Base-by-base conservation (phyloP, 53 echinoderm and acorn worm genomes). In the Zoroaster sp. region DNA sequence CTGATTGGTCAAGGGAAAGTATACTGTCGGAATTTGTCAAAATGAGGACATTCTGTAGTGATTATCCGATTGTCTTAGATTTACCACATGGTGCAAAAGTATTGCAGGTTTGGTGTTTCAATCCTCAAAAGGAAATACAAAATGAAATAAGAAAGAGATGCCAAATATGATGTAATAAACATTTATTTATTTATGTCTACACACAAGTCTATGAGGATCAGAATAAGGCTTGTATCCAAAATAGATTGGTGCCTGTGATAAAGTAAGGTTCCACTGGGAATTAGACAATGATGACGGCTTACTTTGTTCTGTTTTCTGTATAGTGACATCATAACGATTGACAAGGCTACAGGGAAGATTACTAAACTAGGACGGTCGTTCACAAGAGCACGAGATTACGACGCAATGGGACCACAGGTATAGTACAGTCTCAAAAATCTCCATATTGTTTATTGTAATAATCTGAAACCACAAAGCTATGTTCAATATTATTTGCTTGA, bases 331-430 rank as follows among this genome's bases (percentile, higher is more conserved):
- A 96, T 99, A 23, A 99, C 99, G 1, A 99, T 99, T 78, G 99
- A 99, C 82, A 99, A 99, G 73, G 99, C 99, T 10, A 99, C 99
- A n/a, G 99, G 99, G 3, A 99, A 99, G 72, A 92, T 99, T 35
- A 96, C 94, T 49, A 99, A 99, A 68, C 99, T 99, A 3, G 99
- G 99, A 2, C 72, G 99, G 40, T 96, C 96, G 5, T 99, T 99
- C 83, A 99, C 99, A 38, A 93, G 99, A 70, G 99, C 99, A 8
- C 77, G 99, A 42, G 99, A 99, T 53, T 99, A 99, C 73, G 99
- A 99, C 90, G 99, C 99, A 23, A 99, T 99, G 99, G 99, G 99
- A 44, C 99, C 99, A 41, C 99, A 99, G 99, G 99, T 99, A 91
- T 83, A 51, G 5, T 46, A n/a, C n/a, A n/a, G n/a, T n/a, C n/a